Evolutionary conservation across 1,140 invertebrate genomes (phyloP), one percentile per base, ranked within the genome.

Genomic region (Gonatopus flavifemur): DNA sequence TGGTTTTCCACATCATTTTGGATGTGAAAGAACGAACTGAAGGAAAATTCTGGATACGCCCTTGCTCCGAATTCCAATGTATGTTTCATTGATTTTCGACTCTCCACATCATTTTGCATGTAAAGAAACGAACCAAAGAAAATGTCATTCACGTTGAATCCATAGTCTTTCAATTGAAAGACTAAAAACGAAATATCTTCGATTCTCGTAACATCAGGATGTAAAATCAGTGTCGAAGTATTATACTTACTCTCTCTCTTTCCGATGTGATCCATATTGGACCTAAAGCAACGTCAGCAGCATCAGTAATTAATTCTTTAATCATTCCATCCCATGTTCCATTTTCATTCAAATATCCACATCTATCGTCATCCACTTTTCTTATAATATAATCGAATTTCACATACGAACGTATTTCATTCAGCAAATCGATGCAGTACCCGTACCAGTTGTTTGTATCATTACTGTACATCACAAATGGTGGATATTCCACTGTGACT

Each of bases 301-400:
- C 82, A 76, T 94, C 91, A 39, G 91, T 86, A 24, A 91, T 86
- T 3, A 97, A 72, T 67, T 97, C 93, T 59, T 87, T 86, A 4
- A 96, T 86, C 75, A 95, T 87, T 2, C 94, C 94, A 70, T 90
- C 91, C 94, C 94, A 98, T 46, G 89, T 84, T 1, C 87, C 85
- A 30, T 90, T 86, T 18, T 89, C 86, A 51, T 90, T 85, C 89
- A 95, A 90, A 28, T 86, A 84, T 0, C 93, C 94, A 65, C 90
- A 95, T 49, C 86, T 82, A 0, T 85, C 84, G 64, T 96, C 92
- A 1, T 84, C 82, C 0, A 86, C 86, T 51, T 91, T 79, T 21
- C 84, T 82, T 41, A 97, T 87, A 54, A 88, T 88, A 69, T 94
- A 98, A 66, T 95, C 91, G 65, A 98, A 97, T 45, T 88, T 85